Evolutionary conservation across 2,797 vertebrate species (phyloP).

Genomic region (Anguilla megastoma): DNA sequence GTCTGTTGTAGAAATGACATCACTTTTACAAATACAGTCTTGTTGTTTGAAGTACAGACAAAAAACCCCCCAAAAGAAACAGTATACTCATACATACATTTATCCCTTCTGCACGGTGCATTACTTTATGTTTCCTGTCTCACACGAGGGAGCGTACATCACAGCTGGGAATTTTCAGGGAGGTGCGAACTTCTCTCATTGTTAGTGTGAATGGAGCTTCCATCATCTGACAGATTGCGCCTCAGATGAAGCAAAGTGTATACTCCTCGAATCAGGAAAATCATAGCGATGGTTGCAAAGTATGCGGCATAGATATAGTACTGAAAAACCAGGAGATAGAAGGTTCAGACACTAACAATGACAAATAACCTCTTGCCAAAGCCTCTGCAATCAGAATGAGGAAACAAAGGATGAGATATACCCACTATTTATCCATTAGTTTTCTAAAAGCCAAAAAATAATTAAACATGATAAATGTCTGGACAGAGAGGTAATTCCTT

Average conservation of each 20-base stretch:
- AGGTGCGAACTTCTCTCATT: conserved; percentile 34
- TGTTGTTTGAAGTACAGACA: background rate
- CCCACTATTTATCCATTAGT: background rate
- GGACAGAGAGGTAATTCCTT: background rate
- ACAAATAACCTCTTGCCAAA: background rate
- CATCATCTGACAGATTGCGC: background rate
- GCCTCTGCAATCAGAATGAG: background rate
- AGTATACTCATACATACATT: background rate
- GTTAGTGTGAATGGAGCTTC: background rate
- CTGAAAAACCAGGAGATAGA: conserved; percentile 38
- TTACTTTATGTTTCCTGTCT: background rate
- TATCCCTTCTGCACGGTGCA: background rate
- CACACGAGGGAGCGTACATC: background rate
- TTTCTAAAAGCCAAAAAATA: background rate
- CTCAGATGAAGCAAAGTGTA: conserved; percentile 30
- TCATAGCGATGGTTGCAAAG: conserved; percentile 49
- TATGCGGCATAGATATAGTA: conserved; percentile 48
- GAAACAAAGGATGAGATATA: background rate
- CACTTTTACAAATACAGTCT: background rate
- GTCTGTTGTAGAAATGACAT: conserved; percentile 25
- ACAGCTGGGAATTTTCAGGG: conserved; percentile 15
- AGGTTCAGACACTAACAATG: background rate
- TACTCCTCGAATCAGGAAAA: conserved; percentile 55
- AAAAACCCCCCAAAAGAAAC: background rate
- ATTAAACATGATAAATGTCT: background rate